A percentile compares a stretch with the other conserved stretches of the same genome.
These are phyloP conservation scores for Capromys pilorides DNA, from an alignment of 2,797 vertebrate species.

Conservation along the genomic window DNA sequence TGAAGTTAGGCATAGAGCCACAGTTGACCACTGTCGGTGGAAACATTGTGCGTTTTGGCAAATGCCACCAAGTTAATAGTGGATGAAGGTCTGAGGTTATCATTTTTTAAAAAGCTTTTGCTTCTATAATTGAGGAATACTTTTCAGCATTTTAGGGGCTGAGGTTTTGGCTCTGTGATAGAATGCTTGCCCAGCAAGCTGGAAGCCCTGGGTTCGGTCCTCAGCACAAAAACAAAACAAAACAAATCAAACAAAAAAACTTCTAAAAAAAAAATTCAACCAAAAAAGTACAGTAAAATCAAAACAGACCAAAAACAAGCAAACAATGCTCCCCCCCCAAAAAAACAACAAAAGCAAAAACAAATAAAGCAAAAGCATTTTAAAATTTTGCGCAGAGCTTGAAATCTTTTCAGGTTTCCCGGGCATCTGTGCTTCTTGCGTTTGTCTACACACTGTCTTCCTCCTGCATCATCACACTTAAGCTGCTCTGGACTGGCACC, in stretches of 20 bases:
- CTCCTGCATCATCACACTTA: too few species aligned
- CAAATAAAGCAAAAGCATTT: background rate
- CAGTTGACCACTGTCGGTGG: fast-evolving
- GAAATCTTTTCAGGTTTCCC: background rate
- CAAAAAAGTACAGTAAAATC: too few species aligned
- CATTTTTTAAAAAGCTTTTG: background rate
- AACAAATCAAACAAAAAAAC: too few species aligned
- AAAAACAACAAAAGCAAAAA: too few species aligned
- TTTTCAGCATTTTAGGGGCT: background rate
- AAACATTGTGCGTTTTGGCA: background rate
- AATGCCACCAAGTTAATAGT: fast-evolving
- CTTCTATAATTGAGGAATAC: background rate
- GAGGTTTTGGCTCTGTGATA: too few species aligned
- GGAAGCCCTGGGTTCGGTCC: too few species aligned
- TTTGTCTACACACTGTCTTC: background rate
- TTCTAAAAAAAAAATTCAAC: too few species aligned
- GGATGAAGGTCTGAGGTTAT: background rate
- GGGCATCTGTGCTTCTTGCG: background rate
- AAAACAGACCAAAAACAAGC: too few species aligned
- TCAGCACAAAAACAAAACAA: too few species aligned
- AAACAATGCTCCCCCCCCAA: too few species aligned
- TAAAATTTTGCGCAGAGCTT: background rate
- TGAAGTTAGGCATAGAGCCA: background rate
- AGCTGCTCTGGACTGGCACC: fast-evolving
- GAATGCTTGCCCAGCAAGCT: too few species aligned